phyloP scores from a whole-genome alignment of 1,140 invertebrate genomes.

The Lasaia peninsularis region DNA sequence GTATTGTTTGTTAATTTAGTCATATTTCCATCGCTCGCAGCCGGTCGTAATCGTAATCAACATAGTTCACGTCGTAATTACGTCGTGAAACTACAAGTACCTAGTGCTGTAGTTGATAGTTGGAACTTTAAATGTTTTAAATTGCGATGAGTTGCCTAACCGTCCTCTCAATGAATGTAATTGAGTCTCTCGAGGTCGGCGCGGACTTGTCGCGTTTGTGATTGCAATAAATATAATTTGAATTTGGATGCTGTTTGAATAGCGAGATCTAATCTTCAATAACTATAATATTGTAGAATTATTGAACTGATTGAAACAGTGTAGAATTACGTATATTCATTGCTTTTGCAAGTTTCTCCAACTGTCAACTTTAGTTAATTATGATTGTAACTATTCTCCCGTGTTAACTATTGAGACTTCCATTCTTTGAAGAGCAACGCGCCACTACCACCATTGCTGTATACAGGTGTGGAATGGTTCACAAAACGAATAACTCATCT shows the following conservation, averaged over 20 bases:
- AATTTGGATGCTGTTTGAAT: constrained; percentile 16
- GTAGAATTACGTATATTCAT: no score
- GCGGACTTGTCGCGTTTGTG: constrained; percentile 60
- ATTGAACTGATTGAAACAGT: no score
- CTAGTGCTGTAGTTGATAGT: constrained; percentile 1
- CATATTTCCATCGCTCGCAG: neutral
- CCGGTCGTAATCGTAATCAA: neutral
- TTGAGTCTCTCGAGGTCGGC: constrained; percentile 54
- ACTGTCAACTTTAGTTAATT: no score
- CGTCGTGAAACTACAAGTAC: neutral
- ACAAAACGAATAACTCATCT: no score
- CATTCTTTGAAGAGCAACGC: neutral
- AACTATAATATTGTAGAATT: no score
- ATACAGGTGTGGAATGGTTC: no score
- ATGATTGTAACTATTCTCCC: no score
- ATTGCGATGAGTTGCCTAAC: constrained; percentile 51
- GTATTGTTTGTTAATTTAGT: constrained; percentile 4
- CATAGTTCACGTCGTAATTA: neutral
- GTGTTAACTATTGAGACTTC: neutral
- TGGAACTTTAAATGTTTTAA: constrained; percentile 17
- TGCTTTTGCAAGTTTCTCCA: no score
- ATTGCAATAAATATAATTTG: constrained; percentile 53
- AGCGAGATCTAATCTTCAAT: neutral
- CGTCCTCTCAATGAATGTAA: constrained; percentile 55
- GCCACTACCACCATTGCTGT: no score